These are phyloP conservation scores for Hydrolagus affinis DNA, from an alignment of 2,113 vertebrate species.

Conservation along the genomic window DNA sequence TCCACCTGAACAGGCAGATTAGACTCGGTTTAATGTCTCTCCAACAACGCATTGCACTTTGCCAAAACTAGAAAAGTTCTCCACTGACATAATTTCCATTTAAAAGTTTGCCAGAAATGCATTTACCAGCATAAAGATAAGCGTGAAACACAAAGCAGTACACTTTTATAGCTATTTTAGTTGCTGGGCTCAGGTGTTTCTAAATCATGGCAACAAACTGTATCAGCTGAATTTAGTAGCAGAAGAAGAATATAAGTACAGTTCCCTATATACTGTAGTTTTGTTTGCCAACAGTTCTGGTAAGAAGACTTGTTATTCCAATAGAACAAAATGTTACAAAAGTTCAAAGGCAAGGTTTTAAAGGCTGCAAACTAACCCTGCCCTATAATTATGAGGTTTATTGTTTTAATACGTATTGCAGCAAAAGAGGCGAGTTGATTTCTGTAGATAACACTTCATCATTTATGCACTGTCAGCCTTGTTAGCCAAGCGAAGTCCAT, in stretches of 20 bases:
- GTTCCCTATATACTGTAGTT: no score
- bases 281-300: not conserved
- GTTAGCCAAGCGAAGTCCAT: constrained; percentile 12
- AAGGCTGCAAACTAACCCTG: not conserved
- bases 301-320: not conserved
- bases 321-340: not conserved
- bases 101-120: not conserved
- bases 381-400: no score
- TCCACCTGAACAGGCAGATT: no score
- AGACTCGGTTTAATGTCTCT: no score
- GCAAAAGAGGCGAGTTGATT: not conserved
- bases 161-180: not conserved
- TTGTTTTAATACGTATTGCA: not conserved
- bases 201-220: not conserved
- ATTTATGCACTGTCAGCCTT: not conserved
- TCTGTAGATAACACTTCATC: not conserved
- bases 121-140: not conserved
- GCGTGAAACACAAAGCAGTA: not conserved
- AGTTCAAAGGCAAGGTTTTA: not conserved
- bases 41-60: no score
- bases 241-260: not conserved
- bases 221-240: not conserved
- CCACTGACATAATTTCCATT: not conserved
- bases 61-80: not conserved
- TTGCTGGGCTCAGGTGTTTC: not conserved